Evolutionary conservation across 2,797 vertebrate species (phyloP), one percentile per base, ranked within the genome.

Genomic region (Halcyon smyrnensis): DNA sequence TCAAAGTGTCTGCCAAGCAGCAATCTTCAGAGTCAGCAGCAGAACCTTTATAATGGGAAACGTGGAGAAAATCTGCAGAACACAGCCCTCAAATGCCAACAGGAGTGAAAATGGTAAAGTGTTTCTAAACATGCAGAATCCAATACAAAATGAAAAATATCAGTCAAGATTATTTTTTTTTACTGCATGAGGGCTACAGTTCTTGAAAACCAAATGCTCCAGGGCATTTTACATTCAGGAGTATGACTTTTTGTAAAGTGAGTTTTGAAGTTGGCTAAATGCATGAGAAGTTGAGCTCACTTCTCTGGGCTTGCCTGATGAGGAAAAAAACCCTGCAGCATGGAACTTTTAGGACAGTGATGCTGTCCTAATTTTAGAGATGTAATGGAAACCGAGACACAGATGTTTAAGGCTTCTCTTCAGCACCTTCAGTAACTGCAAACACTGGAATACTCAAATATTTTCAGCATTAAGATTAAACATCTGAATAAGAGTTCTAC

Each of bases 31-130:
- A 90, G 67, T 10, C 36, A 68, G 68, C 28, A 69, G 80, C 68
- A 74, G 51, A 77, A 81, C 85, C 54, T 27, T 76, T 63, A 77
- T 54, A 30, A 18, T 28, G 46, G 59, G 63, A 90, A 89, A 70
- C 2, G 30, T 0, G 2, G 59, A 12, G 54, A 63, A 96, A 84
- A 53, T 30, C 28, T 16, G 23, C 23, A 53, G 50, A 93, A 57
- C 34, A 62, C 43, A 77, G 56, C 10, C 16, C 37, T 51, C 57
- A 63, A 50, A 68, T 0, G 2, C 37, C 0, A 0, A 13, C 2
- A 24, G 46, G 27, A 84, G 50, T 32, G 56, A 75, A 94, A 73
- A 90, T 3, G 7, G 53, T 34, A 25, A 50, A 25, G 32, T 24
- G 7, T 21, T 65, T 84, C 60, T 32, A 53, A 83, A 46, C 0